Evolutionary conservation across 1,140 invertebrate genomes (phyloP), one percentile per base, ranked within the genome.

Genomic region (Drosophila asahinai): DNA sequence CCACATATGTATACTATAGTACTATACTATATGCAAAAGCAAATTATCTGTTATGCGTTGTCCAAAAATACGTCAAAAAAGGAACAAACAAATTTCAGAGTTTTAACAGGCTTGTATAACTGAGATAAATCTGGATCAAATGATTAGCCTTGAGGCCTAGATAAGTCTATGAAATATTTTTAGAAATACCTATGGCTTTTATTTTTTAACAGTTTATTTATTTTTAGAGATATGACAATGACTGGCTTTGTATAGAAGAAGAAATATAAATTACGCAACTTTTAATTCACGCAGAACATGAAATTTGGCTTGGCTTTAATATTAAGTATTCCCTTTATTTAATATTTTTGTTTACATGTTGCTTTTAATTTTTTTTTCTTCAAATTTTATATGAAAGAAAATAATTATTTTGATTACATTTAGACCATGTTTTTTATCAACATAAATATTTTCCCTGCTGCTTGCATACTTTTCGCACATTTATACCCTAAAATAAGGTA

Each of bases 21-120:
- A 22, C 19, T 22, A 22, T 43, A 60, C n/a, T 40, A 22, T 62
- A 36, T 52, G 27, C 36, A 59, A 51, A 60, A 14, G 19, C 2
- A 8, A 57, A 45, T 52, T 72, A 73, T 73, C 66, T 51, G 70
- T 52, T 49, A 42, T 73, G 45, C n/a, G 38, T 60, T 49, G 45
- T 33, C 17, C 66, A 22, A 72, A 71, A 72, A 49, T 25, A 58
- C 8, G 25, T 38, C 17, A 70, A 17, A 17, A 17, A 55, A 27
- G 19, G 9, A 5, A 17, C 48, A 54, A 27, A 14, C 30, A 30
- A 36, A 68, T 66, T 22, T 36, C 12, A 33, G 45, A 12, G 15
- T 30, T 38, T 30, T 47, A 64, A 30, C 30, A 36, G 25, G n/a
- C n/a, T 19, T 38, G 19, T 33, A 66, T 51, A 51, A 15, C 2